phyloP scores from a whole-genome alignment of 2,797 vertebrate genomes.

The Protosalanx chinensis region DNA sequence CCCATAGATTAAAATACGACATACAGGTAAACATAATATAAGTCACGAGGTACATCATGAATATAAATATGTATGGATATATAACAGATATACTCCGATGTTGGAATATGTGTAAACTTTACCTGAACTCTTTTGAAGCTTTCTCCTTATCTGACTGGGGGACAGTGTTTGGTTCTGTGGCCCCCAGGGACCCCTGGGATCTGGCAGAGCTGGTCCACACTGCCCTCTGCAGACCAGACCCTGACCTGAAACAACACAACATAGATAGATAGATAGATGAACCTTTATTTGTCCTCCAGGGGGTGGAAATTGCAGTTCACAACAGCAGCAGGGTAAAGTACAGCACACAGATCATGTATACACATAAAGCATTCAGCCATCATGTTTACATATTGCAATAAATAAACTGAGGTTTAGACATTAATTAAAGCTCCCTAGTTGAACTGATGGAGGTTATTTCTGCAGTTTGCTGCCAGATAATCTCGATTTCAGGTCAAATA shows the following conservation, averaged over 20 bases:
- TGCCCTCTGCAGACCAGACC: constrained; percentile 37
- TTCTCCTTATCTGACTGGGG: neutral
- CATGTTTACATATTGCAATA: too few species aligned
- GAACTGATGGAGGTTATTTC: too few species aligned
- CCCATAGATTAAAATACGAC: too few species aligned
- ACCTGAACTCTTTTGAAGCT: constrained; percentile 59
- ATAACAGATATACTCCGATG: neutral
- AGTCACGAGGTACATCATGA: too few species aligned
- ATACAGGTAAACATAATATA: too few species aligned
- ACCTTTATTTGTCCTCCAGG: too few species aligned
- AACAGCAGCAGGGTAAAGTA: too few species aligned
- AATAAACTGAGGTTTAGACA: neutral
- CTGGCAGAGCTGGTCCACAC: constrained; percentile 50
- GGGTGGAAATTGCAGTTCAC: too few species aligned
- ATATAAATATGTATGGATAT: too few species aligned
- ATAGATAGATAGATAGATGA: too few species aligned
- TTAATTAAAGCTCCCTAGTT: neutral
- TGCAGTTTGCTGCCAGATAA: neutral
- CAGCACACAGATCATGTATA: too few species aligned
- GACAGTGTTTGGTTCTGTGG: constrained; percentile 11
- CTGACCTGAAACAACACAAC: constrained; percentile 30
- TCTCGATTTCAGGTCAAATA: neutral
- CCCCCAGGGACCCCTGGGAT: constrained; percentile 49
- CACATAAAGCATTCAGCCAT: too few species aligned
- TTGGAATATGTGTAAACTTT: neutral